phyloP scores from a whole-genome alignment of 2,113 vertebrate genomes.

The Phainopepla nitens region DNA sequence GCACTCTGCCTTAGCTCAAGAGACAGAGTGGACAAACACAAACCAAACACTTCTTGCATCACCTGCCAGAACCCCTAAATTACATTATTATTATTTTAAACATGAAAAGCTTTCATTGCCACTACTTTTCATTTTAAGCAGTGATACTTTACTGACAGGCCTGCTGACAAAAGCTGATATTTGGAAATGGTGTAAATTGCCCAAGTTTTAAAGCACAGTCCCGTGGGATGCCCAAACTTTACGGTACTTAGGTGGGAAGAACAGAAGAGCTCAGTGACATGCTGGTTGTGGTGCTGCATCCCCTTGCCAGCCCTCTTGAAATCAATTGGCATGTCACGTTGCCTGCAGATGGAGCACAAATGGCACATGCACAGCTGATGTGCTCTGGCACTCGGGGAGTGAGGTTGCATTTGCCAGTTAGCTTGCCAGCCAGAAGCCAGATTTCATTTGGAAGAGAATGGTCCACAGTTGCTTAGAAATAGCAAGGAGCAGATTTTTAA shows the following conservation, averaged over 20 bases:
- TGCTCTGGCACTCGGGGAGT: background rate
- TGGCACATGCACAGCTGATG: conserved; percentile 1
- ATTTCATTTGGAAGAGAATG: conserved; percentile 55
- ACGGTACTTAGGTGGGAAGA: background rate
- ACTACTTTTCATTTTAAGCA: background rate
- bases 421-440: conserved; percentile 24
- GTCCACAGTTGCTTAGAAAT: conserved; percentile 36
- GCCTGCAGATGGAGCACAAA: conserved; percentile 47
- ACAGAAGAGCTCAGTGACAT: background rate
- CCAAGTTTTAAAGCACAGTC: background rate
- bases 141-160: background rate
- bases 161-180: background rate
- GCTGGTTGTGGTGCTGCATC: background rate
- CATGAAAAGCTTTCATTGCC: background rate
- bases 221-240: background rate
- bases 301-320: background rate
- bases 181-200: background rate
- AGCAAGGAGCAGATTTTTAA: conserved; percentile 53
- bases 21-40: background rate
- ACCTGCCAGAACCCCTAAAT: background rate
- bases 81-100: background rate
- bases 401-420: conserved; percentile 13
- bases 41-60: background rate
- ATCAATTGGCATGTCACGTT: background rate
- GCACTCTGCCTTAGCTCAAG: background rate